phyloP scores from a whole-genome alignment of 2,113 vertebrate species.

The Semicossyphus pulcher region DNA sequence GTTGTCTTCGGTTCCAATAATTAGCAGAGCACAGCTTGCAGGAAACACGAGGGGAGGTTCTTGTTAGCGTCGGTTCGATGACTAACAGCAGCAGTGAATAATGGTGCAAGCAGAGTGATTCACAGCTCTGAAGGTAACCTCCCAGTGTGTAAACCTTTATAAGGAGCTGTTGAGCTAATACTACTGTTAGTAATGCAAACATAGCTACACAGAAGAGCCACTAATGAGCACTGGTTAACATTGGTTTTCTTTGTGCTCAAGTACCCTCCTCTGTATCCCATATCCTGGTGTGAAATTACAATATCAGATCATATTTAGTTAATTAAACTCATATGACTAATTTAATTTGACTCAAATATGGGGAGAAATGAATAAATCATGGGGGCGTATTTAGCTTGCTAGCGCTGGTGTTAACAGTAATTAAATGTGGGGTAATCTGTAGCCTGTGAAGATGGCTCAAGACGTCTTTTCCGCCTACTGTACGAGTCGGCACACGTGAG shows the following conservation, averaged over 20 bases:
- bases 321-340: constrained; percentile 81
- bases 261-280: constrained; percentile 62
- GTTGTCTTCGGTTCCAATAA: constrained; percentile 41
- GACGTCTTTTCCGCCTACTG: constrained; percentile 50
- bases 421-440: constrained; percentile 73
- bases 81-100: constrained; percentile 60
- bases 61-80: constrained; percentile 57
- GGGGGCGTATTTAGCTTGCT: constrained; percentile 73
- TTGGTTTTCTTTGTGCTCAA: constrained; percentile 65
- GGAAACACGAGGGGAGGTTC: constrained; percentile 61
- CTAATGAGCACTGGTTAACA: constrained; percentile 62
- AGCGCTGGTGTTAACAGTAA: constrained; percentile 72
- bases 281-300: constrained; percentile 76
- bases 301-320: constrained; percentile 78
- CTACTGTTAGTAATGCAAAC: constrained; percentile 59
- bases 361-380: constrained; percentile 72
- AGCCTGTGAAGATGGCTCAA: constrained; percentile 58
- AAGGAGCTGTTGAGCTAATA: constrained; percentile 59
- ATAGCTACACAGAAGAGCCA: constrained; percentile 56
- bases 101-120: constrained; percentile 48
- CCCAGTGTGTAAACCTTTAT: constrained; percentile 65
- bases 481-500: constrained; percentile 50
- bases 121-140: constrained; percentile 62
- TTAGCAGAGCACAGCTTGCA: constrained; percentile 39
- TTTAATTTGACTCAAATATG: constrained; percentile 78